A percentile compares a stretch with the other conserved stretches of the same genome.
These are phyloP conservation scores for Chiloscyllium punctatum DNA, from an alignment of 2,797 vertebrate species.

Conservation along the genomic window DNA sequence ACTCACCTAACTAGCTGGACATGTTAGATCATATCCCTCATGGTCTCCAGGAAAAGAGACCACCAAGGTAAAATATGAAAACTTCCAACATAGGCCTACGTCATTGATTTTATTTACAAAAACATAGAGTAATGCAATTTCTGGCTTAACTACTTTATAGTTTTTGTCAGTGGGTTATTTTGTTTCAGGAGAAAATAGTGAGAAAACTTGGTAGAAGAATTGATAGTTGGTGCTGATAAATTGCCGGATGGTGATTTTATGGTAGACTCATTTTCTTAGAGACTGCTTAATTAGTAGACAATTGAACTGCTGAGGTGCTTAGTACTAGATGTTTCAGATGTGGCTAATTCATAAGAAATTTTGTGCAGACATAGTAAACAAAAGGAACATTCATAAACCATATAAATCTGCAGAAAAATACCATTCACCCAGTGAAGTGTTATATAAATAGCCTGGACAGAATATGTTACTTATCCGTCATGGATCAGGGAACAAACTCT, in stretches of 20 bases:
- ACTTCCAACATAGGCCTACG: not conserved
- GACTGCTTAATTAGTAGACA: not conserved
- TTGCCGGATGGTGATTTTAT: not conserved
- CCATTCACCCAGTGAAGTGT: not conserved
- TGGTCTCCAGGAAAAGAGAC: not conserved
- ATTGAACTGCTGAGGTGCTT: constrained; percentile 1
- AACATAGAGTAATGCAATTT: not conserved
- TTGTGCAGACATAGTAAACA: not conserved
- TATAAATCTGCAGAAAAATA: not conserved
- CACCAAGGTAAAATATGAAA: not conserved
- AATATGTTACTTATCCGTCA: not conserved
- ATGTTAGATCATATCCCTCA: too few relatives aligned
- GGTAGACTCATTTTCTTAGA: not conserved
- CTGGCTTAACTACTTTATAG: not conserved
- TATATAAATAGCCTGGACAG: not conserved
- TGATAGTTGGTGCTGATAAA: not conserved
- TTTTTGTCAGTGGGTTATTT: not conserved
- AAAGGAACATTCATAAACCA: not conserved
- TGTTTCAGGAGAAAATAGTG: not conserved
- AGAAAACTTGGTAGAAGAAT: not conserved
- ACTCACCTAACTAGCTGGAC: not conserved
- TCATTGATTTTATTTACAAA: not conserved
- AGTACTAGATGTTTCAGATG: constrained; percentile 13
- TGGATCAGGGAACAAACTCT: not conserved
- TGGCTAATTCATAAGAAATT: not conserved